Evolutionary conservation across 2,888 invertebrate species (phyloP).

Genomic region (Drosophila sordidapex): DNA sequence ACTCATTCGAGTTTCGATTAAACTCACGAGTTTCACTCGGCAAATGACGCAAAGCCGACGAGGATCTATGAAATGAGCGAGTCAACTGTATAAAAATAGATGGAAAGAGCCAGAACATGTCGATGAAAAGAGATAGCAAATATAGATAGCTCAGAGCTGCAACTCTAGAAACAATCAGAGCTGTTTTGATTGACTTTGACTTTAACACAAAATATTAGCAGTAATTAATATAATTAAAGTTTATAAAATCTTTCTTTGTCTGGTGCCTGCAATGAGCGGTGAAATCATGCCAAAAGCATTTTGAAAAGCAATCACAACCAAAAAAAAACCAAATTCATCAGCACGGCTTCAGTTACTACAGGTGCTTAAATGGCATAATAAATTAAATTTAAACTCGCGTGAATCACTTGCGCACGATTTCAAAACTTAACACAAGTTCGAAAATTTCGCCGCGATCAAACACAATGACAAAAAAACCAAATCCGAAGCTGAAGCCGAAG

Average conservation of each 20-base stretch:
- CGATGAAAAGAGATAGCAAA: neutral
- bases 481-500: conserved; percentile 14
- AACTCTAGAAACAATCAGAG: conserved; percentile 25
- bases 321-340: conserved; percentile 34
- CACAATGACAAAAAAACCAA: conserved; percentile 29
- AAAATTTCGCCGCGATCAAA: conserved; percentile 49
- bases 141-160: neutral
- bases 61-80: conserved; percentile 30
- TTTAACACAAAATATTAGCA: conserved; percentile 26
- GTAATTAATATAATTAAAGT: conserved; percentile 38
- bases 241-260: conserved; percentile 23
- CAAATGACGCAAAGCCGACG: conserved; percentile 25
- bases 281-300: conserved; percentile 69
- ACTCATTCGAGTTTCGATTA: conserved; percentile 51
- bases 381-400: conserved; percentile 62
- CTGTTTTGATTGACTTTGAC: conserved; percentile 39
- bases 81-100: conserved; percentile 19
- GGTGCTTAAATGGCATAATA: conserved; percentile 68
- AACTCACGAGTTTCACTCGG: conserved; percentile 15
- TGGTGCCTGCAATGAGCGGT: conserved; percentile 32
- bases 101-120: conserved; percentile 11
- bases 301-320: conserved; percentile 42
- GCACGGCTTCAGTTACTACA: conserved; percentile 44
- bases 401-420: conserved; percentile 57
- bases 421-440: conserved; percentile 40